Percentiles rank a stretch among this genome's conserved stretches.
Evolutionary conservation across 2,888 invertebrate genomes (phyloP).

Genomic region (Hypena proboscidalis): DNA sequence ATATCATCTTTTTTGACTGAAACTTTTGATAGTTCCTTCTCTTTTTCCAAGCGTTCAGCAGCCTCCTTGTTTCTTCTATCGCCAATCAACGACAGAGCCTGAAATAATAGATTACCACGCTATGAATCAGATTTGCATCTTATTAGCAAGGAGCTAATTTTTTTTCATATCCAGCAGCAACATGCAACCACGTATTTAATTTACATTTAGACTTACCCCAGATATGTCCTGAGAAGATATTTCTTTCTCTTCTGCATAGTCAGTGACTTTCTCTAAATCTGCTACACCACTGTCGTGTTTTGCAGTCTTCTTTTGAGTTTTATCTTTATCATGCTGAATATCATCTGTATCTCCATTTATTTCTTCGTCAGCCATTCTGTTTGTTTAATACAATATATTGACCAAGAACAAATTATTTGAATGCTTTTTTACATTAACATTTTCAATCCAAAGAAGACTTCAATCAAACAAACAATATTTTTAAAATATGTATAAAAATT

Average conservation of each 20-base stretch:
- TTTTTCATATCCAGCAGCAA: background rate
- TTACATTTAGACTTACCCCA: constrained; percentile 88
- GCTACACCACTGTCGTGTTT: constrained; percentile 98
- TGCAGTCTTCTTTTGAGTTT: constrained; percentile 92
- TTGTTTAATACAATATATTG: constrained; percentile 9
- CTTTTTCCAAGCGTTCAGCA: constrained; percentile 95
- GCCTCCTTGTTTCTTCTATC: constrained; percentile 96
- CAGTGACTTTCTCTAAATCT: constrained; percentile 98
- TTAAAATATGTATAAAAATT: constrained; percentile 32
- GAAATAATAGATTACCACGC: constrained; percentile 55
- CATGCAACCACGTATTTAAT: background rate
- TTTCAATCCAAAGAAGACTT: constrained; percentile 13
- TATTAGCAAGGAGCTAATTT: no score
- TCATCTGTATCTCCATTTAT: constrained; percentile 90
- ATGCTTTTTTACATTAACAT: no score
- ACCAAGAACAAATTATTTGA: constrained; percentile 14
- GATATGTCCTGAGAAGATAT: constrained; percentile 95
- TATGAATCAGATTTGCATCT: no score
- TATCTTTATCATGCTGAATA: constrained; percentile 88
- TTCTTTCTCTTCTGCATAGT: constrained; percentile 98
- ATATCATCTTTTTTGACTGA: constrained; percentile 98
- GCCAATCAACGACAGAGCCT: constrained; percentile 96
- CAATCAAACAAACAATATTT: constrained; percentile 37
- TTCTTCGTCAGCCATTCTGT: constrained; percentile 87
- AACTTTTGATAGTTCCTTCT: constrained; percentile 96